These are phyloP conservation scores for Brachionus koreanus DNA, from an alignment of 1,140 invertebrate species.

Conservation along the genomic window DNA sequence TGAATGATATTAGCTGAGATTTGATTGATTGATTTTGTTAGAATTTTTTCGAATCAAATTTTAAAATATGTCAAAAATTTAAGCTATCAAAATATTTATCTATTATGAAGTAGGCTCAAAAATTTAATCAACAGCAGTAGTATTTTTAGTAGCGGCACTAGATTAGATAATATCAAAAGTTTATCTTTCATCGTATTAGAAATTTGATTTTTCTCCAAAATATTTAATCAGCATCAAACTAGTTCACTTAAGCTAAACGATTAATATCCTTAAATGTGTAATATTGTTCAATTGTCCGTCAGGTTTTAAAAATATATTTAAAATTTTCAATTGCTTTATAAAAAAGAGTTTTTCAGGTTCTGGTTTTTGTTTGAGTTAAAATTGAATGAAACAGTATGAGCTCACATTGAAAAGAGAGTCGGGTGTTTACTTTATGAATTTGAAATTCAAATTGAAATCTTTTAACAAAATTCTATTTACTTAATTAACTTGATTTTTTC, in stretches of 20 bases:
- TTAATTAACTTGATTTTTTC: slow-evolving; percentile 31
- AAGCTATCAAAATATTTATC: slow-evolving; percentile 9
- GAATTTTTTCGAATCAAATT: background rate
- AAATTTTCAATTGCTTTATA: background rate
- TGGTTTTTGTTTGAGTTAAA: background rate
- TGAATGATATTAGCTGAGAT: background rate
- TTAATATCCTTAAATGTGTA: background rate
- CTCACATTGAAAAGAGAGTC: background rate
- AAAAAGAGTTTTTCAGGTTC: background rate
- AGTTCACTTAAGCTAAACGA: background rate
- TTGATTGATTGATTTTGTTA: background rate
- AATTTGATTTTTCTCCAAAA: background rate
- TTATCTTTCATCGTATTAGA: background rate
- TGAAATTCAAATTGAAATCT: slow-evolving; percentile 34
- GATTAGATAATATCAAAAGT: slow-evolving; percentile 6
- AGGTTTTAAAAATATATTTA: background rate
- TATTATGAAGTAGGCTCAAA: background rate
- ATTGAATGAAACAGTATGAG: slow-evolving; percentile 27
- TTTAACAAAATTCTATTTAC: slow-evolving; percentile 12
- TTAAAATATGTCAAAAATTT: slow-evolving; percentile 11
- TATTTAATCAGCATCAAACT: background rate
- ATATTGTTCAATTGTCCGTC: background rate
- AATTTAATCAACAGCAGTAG: background rate
- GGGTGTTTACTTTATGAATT: slow-evolving; percentile 24
- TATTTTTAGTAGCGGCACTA: background rate